Percentiles rank a stretch among this genome's conserved stretches.
Evolutionary conservation across 2,797 vertebrate species (phyloP).

Genomic region (Glyptemys insculpta): DNA sequence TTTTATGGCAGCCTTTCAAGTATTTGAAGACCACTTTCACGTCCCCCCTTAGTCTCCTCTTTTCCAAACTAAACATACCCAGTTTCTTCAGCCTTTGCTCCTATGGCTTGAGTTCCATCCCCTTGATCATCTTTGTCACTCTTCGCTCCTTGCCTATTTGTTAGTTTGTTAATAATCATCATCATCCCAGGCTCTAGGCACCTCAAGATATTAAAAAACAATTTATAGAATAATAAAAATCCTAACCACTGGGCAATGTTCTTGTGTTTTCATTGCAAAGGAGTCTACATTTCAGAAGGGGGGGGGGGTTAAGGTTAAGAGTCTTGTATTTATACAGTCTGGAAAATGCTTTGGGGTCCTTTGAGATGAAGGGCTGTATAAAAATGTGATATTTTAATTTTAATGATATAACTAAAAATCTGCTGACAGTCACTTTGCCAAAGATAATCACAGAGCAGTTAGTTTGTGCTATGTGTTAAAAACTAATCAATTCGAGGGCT

Average conservation of each 20-base stretch:
- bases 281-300: not conserved
- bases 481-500: not conserved
- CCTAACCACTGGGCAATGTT: not conserved
- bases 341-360: not conserved
- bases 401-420: not conserved
- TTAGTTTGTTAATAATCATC: not conserved
- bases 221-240: not conserved
- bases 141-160: not conserved
- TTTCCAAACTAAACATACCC: too few relatives aligned
- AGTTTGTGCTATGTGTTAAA: not conserved
- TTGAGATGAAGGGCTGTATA: too few relatives aligned
- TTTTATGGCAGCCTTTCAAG: too few relatives aligned
- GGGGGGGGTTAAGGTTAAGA: not conserved
- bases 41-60: too few relatives aligned
- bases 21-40: too few relatives aligned
- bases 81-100: not conserved
- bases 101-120: not conserved
- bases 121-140: not conserved
- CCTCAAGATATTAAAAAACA: not conserved
- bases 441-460: not conserved
- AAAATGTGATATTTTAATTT: too few relatives aligned
- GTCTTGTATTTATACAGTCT: not conserved
- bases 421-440: not conserved
- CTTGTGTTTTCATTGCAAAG: not conserved
- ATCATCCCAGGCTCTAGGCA: not conserved